Evolutionary conservation across 37 sponge, comb jelly and placozoan genomes (phyloP).

Genomic region (Geodia barretti): DNA sequence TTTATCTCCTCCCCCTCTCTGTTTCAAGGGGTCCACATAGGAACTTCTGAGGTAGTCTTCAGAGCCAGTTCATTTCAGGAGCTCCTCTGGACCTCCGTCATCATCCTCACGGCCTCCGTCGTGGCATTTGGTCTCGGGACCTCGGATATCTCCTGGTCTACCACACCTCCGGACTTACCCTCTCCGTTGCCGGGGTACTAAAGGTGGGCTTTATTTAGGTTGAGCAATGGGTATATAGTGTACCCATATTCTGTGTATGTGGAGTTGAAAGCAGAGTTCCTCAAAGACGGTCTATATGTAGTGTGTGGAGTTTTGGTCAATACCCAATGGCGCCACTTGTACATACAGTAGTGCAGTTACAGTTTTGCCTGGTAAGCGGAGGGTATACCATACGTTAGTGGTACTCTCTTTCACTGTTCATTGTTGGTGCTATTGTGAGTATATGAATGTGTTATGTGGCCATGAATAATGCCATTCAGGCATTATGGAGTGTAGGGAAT

Average conservation of each 20-base stretch:
- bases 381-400: too few species aligned
- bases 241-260: too few species aligned
- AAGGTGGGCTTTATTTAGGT: conserved; percentile 67
- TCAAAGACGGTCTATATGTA: too few species aligned
- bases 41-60: conserved; percentile 64
- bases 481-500: too few species aligned
- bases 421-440: too few species aligned
- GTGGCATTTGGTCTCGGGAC: conserved; percentile 85
- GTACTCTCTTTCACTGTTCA: too few species aligned
- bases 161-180: conserved; percentile 86
- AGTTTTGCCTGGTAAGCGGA: too few species aligned
- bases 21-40: conserved; percentile 44
- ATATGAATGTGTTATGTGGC: too few species aligned
- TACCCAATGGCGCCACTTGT: neutral
- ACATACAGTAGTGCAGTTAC: too few species aligned
- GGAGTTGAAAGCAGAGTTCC: too few species aligned
- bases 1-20: neutral
- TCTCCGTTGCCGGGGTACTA: conserved; percentile 86
- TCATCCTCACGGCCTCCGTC: conserved; percentile 65
- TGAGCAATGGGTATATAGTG: too few species aligned
- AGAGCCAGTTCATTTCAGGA: conserved; percentile 13
- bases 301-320: neutral
- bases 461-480: too few species aligned
- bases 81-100: conserved; percentile 10
- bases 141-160: conserved; percentile 93